Percentiles rank a stretch among this genome's conserved stretches.
phyloP scores from a whole-genome alignment of 2,113 vertebrate genomes.

The Engraulis encrasicolus region DNA sequence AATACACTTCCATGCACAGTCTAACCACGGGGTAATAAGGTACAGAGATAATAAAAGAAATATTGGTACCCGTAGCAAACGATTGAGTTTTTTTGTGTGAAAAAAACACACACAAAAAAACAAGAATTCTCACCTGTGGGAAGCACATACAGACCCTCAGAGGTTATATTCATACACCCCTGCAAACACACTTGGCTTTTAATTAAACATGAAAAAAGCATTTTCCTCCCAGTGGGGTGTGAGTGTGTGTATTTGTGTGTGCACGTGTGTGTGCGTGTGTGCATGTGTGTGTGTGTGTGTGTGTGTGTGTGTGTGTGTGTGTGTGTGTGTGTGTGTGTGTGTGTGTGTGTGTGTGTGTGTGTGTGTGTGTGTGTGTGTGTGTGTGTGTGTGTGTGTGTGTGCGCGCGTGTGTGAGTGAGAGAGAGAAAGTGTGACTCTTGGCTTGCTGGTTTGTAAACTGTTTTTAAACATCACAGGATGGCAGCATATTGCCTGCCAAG shows the following conservation, averaged over 20 bases:
- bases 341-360: not conserved
- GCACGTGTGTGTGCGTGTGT: too few relatives aligned
- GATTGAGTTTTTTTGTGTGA: not conserved
- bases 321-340: too few relatives aligned
- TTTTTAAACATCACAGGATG: constrained; percentile 11
- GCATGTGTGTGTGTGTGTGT: too few relatives aligned
- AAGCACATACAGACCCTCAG: not conserved
- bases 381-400: constrained; percentile 6
- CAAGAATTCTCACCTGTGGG: not conserved
- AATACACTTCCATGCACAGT: not conserved
- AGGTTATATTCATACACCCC: not conserved
- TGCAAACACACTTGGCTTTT: constrained; percentile 1
- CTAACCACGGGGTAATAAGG: not conserved
- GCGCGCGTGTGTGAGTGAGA: too few relatives aligned
- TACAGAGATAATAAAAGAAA: not conserved
- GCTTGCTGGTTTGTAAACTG: constrained; percentile 25
- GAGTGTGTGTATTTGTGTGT: too few relatives aligned
- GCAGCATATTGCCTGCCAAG: not conserved
- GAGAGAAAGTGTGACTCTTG: not conserved
- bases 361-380: not conserved
- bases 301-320: too few relatives aligned
- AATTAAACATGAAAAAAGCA: not conserved
- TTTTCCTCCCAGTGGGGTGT: not conserved
- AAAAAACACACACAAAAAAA: too few relatives aligned
- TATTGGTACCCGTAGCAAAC: not conserved